Conservation (phyloP, 2,113 vertebrate genomes). For the Centropus unirufus region DNA sequence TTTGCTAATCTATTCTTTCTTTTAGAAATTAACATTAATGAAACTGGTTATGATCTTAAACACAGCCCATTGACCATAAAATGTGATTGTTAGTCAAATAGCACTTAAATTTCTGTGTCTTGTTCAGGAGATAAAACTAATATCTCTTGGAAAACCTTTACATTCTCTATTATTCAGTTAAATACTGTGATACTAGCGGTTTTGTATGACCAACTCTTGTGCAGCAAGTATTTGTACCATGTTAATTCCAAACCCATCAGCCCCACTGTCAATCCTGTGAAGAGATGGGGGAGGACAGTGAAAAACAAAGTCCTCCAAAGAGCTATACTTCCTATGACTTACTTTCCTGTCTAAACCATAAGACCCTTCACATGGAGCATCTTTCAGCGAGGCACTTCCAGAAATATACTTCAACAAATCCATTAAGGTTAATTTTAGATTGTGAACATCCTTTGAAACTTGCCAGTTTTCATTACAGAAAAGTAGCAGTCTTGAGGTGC, state of each 20-base stretch:
- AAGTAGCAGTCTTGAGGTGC: background rate
- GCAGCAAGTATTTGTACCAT: background rate
- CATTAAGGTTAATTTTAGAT: background rate
- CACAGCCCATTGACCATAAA: background rate
- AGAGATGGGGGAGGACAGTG: accelerated
- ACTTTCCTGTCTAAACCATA: background rate
- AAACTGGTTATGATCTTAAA: background rate
- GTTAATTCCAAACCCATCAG: background rate
- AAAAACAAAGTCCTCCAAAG: background rate
- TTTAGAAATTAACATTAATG: background rate
- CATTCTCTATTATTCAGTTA: background rate
- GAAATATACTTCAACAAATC: background rate
- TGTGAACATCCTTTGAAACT: background rate
- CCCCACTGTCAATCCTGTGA: background rate
- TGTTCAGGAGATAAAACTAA: background rate
- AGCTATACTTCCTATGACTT: background rate
- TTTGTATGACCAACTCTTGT: background rate
- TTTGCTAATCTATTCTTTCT: background rate
- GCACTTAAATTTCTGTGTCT: background rate
- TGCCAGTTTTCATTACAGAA: background rate
- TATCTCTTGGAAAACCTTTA: background rate
- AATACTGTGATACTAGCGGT: background rate
- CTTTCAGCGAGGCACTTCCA: background rate
- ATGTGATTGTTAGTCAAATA: background rate
- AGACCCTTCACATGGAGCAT: background rate